Evolutionary conservation across 1,140 invertebrate species (phyloP), one percentile per base, ranked within the genome.

Genomic region (Drosophila elegans): DNA sequence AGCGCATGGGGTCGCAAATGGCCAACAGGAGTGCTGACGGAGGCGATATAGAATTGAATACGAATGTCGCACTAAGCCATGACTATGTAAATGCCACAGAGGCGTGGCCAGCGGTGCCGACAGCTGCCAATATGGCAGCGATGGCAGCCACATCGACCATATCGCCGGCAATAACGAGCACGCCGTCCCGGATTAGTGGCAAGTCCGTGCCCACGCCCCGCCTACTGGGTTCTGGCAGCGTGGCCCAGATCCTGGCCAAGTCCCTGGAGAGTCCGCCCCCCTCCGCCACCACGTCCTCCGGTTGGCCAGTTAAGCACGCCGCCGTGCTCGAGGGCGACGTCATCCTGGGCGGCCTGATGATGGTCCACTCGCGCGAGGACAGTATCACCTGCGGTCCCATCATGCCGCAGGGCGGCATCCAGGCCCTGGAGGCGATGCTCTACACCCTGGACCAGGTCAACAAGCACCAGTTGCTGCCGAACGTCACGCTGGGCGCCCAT

Each of bases 351-450:
- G 98, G 97, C 0, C 93, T 99, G 5, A 98, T 98, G 96, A 98
- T 98, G 98, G 96, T 98, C 0, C 98, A 99, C 93, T 97, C 98
- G 75, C 93, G 98, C n/a, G 96, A 98, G 85, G 96, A 97, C 77
- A 93, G 93, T 27, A 94, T 95, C 57, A 97, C 95, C 4, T 98
- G 98, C 89, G 98, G 98, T 0, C 97, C 96, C 0, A 96, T 99
- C 7, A 98, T 98, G 98, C 97, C 97, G 0, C 97, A 99, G 92
- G 98, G 98, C 2, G 97, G 98, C 5, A 95, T 97, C 3, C 96
- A 99, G 89, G 97, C 98, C 0, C 91, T 98, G 55, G 98, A 99
- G 91, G 96, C 96, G 0, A 98, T 98, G 97, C 93, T 99, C 4
- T 98, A 96, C 91, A 98, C 98, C 0, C 86, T 99, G 74, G 97